Percentiles rank a stretch among this genome's conserved stretches.
Conservation (phyloP, 1,140 invertebrate genomes). For the Bombyx mori region ASM3026992v2 NC_085128.1:8834001-8834500, state of each 20-base stretch:
- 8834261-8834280: too few relatives aligned
- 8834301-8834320: too few relatives aligned
- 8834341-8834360: too few relatives aligned
- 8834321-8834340: too few relatives aligned
- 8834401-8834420: not conserved
- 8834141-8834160: constrained; percentile 41
- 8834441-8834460: too few relatives aligned
- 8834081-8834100: constrained; percentile 67
- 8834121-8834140: constrained; percentile 52
- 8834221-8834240: too few relatives aligned
- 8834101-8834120: constrained; percentile 65
- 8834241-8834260: too few relatives aligned
- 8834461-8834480: too few relatives aligned
- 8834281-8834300: too few relatives aligned
- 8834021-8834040: constrained; percentile 43
- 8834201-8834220: too few relatives aligned
- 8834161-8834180: constrained; percentile 54
- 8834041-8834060: constrained; percentile 54
- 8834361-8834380: not conserved
- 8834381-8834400: not conserved
- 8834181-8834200: constrained; percentile 6
- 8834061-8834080: constrained; percentile 67
- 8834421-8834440: too few relatives aligned
- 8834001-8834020: constrained; percentile 56
- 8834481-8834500: too few relatives aligned